Percentiles rank a stretch among this genome's conserved stretches.
Conservation (phyloP, 1,140 invertebrate genomes). For the Apis dorsata region DNA sequence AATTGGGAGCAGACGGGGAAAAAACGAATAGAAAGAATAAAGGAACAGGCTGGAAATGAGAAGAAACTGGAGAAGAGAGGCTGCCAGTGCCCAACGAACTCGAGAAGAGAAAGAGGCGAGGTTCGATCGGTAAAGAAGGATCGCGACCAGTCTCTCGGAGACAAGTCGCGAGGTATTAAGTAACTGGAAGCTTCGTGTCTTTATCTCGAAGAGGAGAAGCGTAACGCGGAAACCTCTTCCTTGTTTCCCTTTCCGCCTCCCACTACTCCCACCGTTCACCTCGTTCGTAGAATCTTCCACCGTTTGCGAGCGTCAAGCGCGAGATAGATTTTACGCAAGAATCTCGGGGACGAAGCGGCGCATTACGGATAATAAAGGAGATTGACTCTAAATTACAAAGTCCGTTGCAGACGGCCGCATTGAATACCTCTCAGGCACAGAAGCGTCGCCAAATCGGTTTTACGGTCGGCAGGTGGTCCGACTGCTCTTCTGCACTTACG, state of each 20-base stretch:
- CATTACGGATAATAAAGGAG: constrained; percentile 73
- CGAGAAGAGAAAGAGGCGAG: too few relatives aligned
- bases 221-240: background rate
- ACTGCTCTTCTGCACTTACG: constrained; percentile 55
- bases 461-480: constrained; percentile 61
- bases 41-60: background rate
- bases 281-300: constrained; percentile 1
- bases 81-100: background rate
- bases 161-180: constrained; percentile 25
- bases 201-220: constrained; percentile 1
- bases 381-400: constrained; percentile 75
- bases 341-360: constrained; percentile 52
- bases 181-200: constrained; percentile 34
- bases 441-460: constrained; percentile 66
- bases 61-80: background rate
- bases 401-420: constrained; percentile 69
- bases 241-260: background rate
- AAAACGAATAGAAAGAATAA: constrained; percentile 29
- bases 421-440: constrained; percentile 72
- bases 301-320: background rate
- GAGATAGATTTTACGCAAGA: constrained; percentile 57
- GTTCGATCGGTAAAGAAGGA: constrained; percentile 18
- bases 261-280: background rate
- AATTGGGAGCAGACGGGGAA: constrained; percentile 4
- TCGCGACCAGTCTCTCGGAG: background rate